phyloP scores from a whole-genome alignment of 2,888 invertebrate species.

The Mesoligia furuncula region DNA sequence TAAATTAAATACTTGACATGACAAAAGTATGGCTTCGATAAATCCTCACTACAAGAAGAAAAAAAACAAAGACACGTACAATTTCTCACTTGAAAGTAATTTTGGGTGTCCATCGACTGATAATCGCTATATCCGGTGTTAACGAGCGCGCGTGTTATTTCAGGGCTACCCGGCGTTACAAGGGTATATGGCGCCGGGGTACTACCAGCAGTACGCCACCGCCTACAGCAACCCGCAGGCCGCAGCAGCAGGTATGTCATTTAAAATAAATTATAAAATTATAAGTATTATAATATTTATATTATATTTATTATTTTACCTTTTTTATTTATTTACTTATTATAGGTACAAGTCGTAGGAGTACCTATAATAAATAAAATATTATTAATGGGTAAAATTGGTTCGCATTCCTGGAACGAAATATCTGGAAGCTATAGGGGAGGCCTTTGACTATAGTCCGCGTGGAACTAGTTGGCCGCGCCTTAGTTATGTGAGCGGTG shows the following conservation, averaged over 20 bases:
- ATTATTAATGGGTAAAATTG: not conserved
- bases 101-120: constrained; percentile 13
- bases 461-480: too few species aligned
- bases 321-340: too few species aligned
- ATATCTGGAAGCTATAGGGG: not conserved
- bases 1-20: not conserved
- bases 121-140: constrained; percentile 21
- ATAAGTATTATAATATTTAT: too few species aligned
- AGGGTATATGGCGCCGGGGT: constrained; percentile 95
- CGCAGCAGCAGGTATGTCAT: constrained; percentile 90
- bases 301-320: too few species aligned
- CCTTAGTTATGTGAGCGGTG: too few species aligned
- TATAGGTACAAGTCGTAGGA: too few species aligned
- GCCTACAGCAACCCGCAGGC: constrained; percentile 93
- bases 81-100: constrained; percentile 14
- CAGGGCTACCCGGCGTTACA: constrained; percentile 94
- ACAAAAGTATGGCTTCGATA: not conserved
- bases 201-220: constrained; percentile 91
- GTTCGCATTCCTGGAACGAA: not conserved
- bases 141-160: constrained; percentile 61
- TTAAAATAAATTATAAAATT: not conserved
- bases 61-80: not conserved
- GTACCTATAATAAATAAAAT: too few species aligned
- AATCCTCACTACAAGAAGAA: not conserved
- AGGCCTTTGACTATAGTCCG: not conserved